phyloP scores from a whole-genome alignment of 2,113 vertebrate genomes.

The Colossoma macropomum region DNA sequence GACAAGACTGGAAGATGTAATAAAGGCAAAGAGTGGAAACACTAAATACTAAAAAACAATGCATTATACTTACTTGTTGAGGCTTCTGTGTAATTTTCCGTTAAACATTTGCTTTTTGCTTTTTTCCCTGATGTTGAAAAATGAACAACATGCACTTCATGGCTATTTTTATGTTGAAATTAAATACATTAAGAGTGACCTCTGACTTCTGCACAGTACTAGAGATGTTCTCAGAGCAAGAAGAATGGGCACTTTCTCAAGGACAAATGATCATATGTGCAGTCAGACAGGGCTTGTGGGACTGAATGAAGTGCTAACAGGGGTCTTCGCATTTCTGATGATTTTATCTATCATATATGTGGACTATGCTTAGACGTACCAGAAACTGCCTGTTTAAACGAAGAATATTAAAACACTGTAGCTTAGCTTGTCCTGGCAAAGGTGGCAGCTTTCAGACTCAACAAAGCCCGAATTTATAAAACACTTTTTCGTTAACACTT shows the following conservation, averaged over 20 bases:
- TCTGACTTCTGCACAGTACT: background rate
- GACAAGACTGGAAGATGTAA: too few relatives aligned
- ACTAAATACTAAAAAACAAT: too few relatives aligned
- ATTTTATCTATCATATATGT: background rate
- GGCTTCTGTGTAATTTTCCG: too few relatives aligned
- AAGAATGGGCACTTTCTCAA: background rate
- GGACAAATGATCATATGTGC: slow-evolving; percentile 39
- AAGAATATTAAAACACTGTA: background rate
- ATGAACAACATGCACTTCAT: too few relatives aligned
- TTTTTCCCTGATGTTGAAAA: too few relatives aligned
- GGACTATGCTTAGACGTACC: slow-evolving; percentile 9
- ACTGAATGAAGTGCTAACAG: slow-evolving; percentile 13
- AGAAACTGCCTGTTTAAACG: background rate
- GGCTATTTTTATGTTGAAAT: too few relatives aligned
- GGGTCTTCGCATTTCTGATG: background rate
- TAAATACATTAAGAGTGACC: too few relatives aligned
- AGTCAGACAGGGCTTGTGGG: slow-evolving; percentile 50
- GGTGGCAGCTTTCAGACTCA: slow-evolving; percentile 1
- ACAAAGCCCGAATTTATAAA: slow-evolving; percentile 3
- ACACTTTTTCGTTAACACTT: background rate
- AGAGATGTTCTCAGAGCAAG: background rate
- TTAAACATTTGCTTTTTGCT: too few relatives aligned
- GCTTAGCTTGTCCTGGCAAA: background rate
- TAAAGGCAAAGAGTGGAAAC: too few relatives aligned
- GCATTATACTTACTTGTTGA: too few relatives aligned